A percentile compares a stretch with the other conserved stretches of the same genome.
These are phyloP conservation scores for Mobula birostris DNA, from an alignment of 2,113 vertebrate species.

Conservation along the genomic window DNA sequence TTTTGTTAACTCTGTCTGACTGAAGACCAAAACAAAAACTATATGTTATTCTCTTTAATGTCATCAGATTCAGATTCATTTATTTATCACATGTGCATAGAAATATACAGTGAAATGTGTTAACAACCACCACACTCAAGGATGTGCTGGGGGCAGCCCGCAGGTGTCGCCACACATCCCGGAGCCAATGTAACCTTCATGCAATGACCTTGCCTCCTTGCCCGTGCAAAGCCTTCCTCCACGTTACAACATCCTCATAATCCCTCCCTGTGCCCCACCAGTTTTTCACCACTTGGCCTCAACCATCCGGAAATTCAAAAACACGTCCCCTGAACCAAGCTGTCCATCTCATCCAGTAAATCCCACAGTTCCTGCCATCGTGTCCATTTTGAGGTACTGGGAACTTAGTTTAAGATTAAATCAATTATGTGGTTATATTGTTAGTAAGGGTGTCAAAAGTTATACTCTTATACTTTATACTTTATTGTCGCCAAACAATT, in stretches of 20 bases:
- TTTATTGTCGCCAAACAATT: too few relatives aligned
- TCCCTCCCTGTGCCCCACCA: neutral
- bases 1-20: neutral
- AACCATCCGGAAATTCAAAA: neutral
- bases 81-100: too few relatives aligned
- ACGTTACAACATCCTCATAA: neutral
- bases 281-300: neutral
- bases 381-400: neutral
- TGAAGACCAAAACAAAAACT: neutral
- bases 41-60: neutral
- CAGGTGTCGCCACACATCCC: too few relatives aligned
- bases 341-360: neutral
- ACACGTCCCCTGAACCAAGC: neutral
- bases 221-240: neutral
- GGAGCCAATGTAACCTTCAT: too few relatives aligned
- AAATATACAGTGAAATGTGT: too few relatives aligned
- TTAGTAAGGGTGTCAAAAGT: too few relatives aligned
- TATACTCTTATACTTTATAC: too few relatives aligned
- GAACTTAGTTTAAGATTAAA: neutral
- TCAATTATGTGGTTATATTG: neutral
- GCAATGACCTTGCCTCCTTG: too few relatives aligned
- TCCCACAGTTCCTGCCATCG: neutral
- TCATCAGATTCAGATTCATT: neutral
- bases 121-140: too few relatives aligned
- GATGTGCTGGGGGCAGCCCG: too few relatives aligned